Conservation (phyloP, 2,888 invertebrate species). For the Melitaea athalia region DNA sequence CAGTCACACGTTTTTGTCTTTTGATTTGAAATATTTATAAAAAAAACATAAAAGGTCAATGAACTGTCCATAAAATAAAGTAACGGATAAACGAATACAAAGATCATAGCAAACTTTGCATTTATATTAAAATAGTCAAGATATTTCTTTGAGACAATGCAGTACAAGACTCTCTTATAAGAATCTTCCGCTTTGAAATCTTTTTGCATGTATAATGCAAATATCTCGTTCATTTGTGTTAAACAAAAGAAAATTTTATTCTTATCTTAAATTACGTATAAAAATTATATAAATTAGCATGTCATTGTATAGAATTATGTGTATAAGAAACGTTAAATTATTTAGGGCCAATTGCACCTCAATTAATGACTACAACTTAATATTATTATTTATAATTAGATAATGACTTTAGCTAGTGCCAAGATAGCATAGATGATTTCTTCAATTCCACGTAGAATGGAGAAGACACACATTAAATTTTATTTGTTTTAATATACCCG, state of each 20-base stretch:
- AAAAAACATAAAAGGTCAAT: not conserved
- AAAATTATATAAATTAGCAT: not conserved
- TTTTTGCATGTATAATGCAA: slow-evolving; percentile 26
- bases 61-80: slow-evolving; percentile 2
- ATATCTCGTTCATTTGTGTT: slow-evolving; percentile 22
- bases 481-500: too few relatives aligned
- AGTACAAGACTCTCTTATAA: slow-evolving; percentile 26
- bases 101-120: slow-evolving; percentile 30
- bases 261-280: not conserved
- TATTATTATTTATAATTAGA: too few relatives aligned
- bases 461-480: too few relatives aligned
- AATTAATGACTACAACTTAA: too few relatives aligned
- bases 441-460: too few relatives aligned
- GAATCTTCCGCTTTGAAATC: slow-evolving; percentile 29
- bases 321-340: too few relatives aligned
- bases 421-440: too few relatives aligned
- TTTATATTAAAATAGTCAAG: slow-evolving; percentile 28
- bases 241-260: not conserved
- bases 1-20: too few relatives aligned
- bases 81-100: slow-evolving; percentile 17
- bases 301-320: too few relatives aligned
- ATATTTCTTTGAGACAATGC: slow-evolving; percentile 30
- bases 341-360: too few relatives aligned
- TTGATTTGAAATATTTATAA: too few relatives aligned
- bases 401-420: too few relatives aligned